Evolutionary conservation across 37 sponge, comb jelly and placozoan genomes (phyloP).

Genomic region (Haliclona indistincta): DNA sequence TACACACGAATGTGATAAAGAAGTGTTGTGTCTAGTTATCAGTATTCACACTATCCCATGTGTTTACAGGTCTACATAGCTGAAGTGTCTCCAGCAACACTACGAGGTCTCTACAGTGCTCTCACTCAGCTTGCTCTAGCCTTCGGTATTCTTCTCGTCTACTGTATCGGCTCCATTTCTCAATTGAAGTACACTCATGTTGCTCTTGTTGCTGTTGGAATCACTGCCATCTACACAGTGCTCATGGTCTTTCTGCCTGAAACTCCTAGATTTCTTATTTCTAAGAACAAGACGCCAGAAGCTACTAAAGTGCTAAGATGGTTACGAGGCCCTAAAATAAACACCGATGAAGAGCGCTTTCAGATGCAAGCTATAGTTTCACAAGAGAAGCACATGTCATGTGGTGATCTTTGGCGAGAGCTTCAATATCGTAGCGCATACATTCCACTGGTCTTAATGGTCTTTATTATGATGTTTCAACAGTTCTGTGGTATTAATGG

Average conservation of each 20-base stretch:
- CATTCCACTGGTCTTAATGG: background rate
- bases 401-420: background rate
- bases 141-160: background rate
- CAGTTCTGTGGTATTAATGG: conserved; percentile 84
- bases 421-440: background rate
- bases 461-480: conserved; percentile 72
- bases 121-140: conserved; percentile 6
- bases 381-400: background rate
- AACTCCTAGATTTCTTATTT: conserved; percentile 63
- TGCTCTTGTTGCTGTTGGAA: background rate
- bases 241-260: conserved; percentile 35
- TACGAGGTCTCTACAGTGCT: conserved; percentile 16
- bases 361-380: background rate
- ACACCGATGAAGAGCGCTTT: background rate
- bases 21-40: too few species aligned
- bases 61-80: conserved; percentile 28
- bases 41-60: too few species aligned
- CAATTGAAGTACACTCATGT: background rate
- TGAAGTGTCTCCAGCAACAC: conserved; percentile 11
- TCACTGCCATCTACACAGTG: background rate
- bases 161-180: background rate
- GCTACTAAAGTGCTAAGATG: conserved; percentile 28
- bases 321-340: conserved; percentile 40
- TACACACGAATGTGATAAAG: too few species aligned
- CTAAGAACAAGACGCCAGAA: conserved; percentile 5